phyloP scores from a whole-genome alignment of 2,888 invertebrate species.

The Caenorhabditis panamensis region DNA sequence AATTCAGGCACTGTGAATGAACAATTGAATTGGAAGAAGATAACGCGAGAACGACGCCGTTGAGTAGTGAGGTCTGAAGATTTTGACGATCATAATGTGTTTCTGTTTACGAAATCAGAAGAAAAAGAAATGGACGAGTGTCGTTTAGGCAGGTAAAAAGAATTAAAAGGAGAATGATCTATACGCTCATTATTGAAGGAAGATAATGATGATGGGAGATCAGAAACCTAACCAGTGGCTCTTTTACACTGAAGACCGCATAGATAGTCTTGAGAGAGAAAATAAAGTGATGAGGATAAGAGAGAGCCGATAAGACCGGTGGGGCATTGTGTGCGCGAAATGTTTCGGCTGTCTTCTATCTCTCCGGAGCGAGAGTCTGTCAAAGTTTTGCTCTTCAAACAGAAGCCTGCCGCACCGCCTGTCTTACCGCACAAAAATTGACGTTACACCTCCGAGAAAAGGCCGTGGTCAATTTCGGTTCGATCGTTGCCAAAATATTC shows the following conservation, averaged over 20 bases:
- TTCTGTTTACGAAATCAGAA: not conserved
- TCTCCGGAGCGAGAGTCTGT: conserved; percentile 31
- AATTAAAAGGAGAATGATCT: not conserved
- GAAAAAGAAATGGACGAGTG: not conserved
- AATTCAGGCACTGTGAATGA: not conserved
- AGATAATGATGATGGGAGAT: conserved; percentile 28
- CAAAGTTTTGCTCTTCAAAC: conserved; percentile 57
- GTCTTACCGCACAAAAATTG: conserved; percentile 38
- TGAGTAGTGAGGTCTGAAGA: not conserved
- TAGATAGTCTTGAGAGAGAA: conserved; percentile 18
- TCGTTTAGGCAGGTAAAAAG: not conserved
- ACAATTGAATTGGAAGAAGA: not conserved
- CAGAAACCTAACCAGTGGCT: conserved; percentile 23
- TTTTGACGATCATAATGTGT: not conserved
- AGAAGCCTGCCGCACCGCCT: conserved; percentile 54
- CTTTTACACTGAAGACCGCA: conserved; percentile 5
- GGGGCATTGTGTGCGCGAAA: conserved; percentile 41
- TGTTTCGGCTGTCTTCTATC: conserved; percentile 30
- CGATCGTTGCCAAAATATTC: conserved; percentile 39
- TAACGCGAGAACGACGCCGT: not conserved
- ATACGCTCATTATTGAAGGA: not conserved
- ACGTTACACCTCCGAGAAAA: conserved; percentile 28
- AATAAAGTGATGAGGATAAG: conserved; percentile 33
- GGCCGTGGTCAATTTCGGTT: conserved; percentile 37
- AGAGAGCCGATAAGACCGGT: conserved; percentile 41